Base-by-base conservation (phyloP, 1,140 invertebrate genomes). In the Lasioglossum baleicum region DNA sequence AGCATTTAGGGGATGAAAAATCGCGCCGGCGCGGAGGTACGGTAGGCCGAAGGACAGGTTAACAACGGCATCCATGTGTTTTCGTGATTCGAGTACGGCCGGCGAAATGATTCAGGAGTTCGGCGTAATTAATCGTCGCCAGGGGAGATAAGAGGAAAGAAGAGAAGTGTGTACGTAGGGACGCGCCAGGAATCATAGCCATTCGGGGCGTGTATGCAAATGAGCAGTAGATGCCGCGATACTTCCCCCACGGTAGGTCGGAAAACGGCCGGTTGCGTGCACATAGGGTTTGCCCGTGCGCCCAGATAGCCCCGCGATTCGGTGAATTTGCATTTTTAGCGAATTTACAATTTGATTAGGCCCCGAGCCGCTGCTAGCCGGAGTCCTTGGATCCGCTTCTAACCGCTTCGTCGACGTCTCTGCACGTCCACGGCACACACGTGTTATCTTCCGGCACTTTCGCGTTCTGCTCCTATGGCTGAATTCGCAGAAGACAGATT, bases 341-440 rank as follows among this genome's bases (percentile, higher is more conserved):
- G 83, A 88, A 88, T 88, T 88, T 88, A 88, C 87, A 88, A 88
- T 88, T 88, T 88, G 86, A 88, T 88, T 88, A 88, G 87, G 75
- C 65, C 71, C 56, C 26, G 26, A 8, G 8, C 35, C 35, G 35
- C 35, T 5, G 35, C 35, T 13, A 48, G 44, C 44, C 44, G 35
- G 44, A 22, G 51, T 51, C 63, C 58, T 80, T 66, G n/a, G 17
- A 65, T 20, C 31, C 56, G 22, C 17, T 60, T 22, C 65, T 26
- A 42, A 22, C 6, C 40, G 35, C 35, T 1, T 48, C 44, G 42
- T 13, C 15, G 44, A 51, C 42, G 58, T 31, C 67, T 6, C n/a
- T 10, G 56, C 17, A 13, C 44, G 10, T 10, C 44, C 44, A 13
- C 40, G 31, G 42, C 20, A 17, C 35, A 2, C 15, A 72, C 42